Conservation (phyloP, 2,797 vertebrate genomes). For the Tokudaia muenninki region DNA sequence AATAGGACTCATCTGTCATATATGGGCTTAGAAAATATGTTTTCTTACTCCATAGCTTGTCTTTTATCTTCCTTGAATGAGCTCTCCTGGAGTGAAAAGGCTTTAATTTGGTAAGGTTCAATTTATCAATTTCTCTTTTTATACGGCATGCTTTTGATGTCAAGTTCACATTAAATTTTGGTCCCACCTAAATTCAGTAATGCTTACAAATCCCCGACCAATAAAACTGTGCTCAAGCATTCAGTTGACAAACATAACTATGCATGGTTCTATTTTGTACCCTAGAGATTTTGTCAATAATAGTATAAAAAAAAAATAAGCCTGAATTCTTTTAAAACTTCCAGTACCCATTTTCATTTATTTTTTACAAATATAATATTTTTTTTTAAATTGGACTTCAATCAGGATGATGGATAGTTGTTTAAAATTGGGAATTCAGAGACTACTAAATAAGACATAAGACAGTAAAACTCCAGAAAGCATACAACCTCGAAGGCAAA, state of each 20-base stretch:
- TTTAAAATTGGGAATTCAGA: conserved; percentile 50
- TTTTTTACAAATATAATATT: conserved; percentile 67
- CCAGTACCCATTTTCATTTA: conserved; percentile 48
- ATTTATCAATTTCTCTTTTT: conserved; percentile 38
- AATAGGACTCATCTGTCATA: not conserved
- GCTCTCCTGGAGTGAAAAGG: conserved; percentile 8
- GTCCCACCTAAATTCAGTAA: conserved; percentile 16
- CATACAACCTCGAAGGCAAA: not conserved
- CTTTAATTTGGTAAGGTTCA: conserved; percentile 38
- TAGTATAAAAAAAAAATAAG: not conserved
- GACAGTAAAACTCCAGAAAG: conserved; percentile 8
- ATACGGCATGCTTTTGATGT: conserved; percentile 49
- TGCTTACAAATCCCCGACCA: conserved; percentile 38
- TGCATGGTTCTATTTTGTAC: not conserved
- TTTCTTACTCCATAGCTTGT: not conserved
- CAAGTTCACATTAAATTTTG: not conserved
- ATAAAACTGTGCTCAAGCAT: not conserved
- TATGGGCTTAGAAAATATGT: not conserved
- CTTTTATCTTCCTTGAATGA: conserved; percentile 6
- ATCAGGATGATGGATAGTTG: conserved; percentile 65
- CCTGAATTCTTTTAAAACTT: conserved; percentile 59
- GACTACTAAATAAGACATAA: conserved; percentile 45
- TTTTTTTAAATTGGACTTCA: conserved; percentile 73
- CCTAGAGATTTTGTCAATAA: not conserved
- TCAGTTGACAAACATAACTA: conserved; percentile 33